phyloP scores from a whole-genome alignment of 2,888 invertebrate species.

The Diarsia dahlii region DNA sequence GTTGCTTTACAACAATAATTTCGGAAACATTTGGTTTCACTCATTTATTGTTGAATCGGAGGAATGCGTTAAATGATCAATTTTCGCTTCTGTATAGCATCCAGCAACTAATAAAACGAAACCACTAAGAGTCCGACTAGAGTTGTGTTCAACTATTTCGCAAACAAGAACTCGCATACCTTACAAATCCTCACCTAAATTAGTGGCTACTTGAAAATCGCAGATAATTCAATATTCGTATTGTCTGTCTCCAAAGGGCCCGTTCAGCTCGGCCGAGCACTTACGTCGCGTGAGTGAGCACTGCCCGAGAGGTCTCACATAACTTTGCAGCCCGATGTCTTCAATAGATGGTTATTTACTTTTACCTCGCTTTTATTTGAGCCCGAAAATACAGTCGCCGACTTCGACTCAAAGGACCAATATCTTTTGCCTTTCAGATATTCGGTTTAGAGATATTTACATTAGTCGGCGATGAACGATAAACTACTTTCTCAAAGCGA shows the following conservation, averaged over 20 bases:
- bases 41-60: no score
- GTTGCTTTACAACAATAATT: neutral
- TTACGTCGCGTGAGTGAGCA: conserved; percentile 33
- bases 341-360: conserved; percentile 39
- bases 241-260: conserved; percentile 17
- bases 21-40: neutral
- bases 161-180: neutral
- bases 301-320: conserved; percentile 12
- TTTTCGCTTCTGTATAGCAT: neutral
- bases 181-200: conserved; percentile 9
- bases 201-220: conserved; percentile 28
- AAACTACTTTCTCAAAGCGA: neutral
- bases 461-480: neutral
- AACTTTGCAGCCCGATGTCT: conserved; percentile 18
- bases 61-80: neutral
- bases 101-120: neutral
- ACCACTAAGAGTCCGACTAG: neutral
- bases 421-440: conserved; percentile 25
- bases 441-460: conserved; percentile 1
- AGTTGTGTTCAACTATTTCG: conserved; percentile 11
- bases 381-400: conserved; percentile 23
- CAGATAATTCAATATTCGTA: conserved; percentile 29
- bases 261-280: conserved; percentile 23
- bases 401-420: neutral
- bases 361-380: conserved; percentile 33